phyloP scores from a whole-genome alignment of 2,113 vertebrate genomes.

The Hippocampus guttulatus region DNA sequence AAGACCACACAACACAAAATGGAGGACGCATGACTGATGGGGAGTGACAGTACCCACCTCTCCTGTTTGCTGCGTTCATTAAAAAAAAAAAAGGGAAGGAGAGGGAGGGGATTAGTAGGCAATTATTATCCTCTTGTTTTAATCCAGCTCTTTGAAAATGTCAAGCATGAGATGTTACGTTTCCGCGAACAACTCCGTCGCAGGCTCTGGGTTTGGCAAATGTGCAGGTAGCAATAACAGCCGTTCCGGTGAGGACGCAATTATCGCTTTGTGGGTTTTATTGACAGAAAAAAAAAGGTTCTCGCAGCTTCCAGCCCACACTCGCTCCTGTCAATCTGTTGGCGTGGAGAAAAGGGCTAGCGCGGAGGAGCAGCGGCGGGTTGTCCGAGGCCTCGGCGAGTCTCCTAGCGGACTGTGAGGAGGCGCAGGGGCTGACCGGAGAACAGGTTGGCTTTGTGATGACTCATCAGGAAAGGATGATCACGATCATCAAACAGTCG shows the following conservation, averaged over 20 bases:
- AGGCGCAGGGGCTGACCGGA: conserved; percentile 29
- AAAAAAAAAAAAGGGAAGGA: conserved; percentile 53
- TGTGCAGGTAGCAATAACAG: conserved; percentile 53
- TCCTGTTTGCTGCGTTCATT: conserved; percentile 93
- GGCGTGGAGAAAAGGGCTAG: conserved; percentile 36
- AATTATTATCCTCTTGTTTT: conserved; percentile 3
- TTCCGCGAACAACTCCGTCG: conserved; percentile 24
- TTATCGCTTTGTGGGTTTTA: conserved; percentile 51
- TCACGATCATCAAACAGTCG: neutral
- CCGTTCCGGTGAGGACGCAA: conserved; percentile 22
- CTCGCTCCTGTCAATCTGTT: conserved; percentile 55
- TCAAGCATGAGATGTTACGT: conserved; percentile 13
- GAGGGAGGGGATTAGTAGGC: conserved; percentile 37
- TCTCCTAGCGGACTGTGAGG: conserved; percentile 21
- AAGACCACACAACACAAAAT: conserved; percentile 43
- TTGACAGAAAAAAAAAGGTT: conserved; percentile 46
- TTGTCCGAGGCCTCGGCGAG: conserved; percentile 46
- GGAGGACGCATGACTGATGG: conserved; percentile 24
- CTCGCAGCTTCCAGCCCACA: conserved; percentile 47
- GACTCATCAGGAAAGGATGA: neutral
- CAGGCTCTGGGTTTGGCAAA: conserved; percentile 33
- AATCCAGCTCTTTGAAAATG: conserved; percentile 15
- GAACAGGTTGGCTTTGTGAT: conserved; percentile 33
- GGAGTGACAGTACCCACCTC: conserved; percentile 81
- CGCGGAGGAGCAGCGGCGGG: conserved; percentile 42